Evolutionary conservation across 2,113 vertebrate species (phyloP), one percentile per base, ranked within the genome.

Genomic region (Antechinus flavipes): DNA sequence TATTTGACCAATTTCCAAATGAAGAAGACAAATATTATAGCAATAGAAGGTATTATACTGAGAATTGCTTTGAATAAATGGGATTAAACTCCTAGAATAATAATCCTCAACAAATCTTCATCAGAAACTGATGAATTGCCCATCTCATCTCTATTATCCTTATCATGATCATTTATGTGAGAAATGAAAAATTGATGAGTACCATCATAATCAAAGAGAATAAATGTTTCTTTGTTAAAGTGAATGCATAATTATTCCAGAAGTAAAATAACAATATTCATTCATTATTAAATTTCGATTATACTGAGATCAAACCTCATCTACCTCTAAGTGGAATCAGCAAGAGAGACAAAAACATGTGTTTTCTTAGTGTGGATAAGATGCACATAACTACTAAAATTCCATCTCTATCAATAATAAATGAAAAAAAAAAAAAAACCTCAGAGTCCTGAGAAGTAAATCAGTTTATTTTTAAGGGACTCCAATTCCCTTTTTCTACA

Each of bases 211-310:
- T 98, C 95, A 97, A 97, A 97, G 95, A 97, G 97, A 96, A 98
- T 96, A 98, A 97, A 97, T 96, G 96, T 97, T 97, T 97, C 95
- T 90, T 93, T 97, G 91, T 98, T 96, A 97, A 97, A 97, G 97
- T 93, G 93, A 98, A 98, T 54, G 84, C 95, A 95, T 96, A 97
- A 96, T 97, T 90, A 94, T 98, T 94, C 93, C 53, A 94, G 89
- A 95, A 95, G 95, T 98, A 97, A 97, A 97, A 98, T 98, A 98
- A 97, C 96, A 98, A 98, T 97, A 97, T 96, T 96, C 96, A 96
- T 97, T 97, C 91, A 97, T 97, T 97, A 96, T 97, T 98, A 97
- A 98, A 96, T 96, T 97, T 96, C 84, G 93, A 93, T 95, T 84
- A 94, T 91, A 47, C 93, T 96, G 91, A 94, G 90, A 93, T 30